phyloP scores from a whole-genome alignment of 92 coral and sea anemone genomes.

The Micromussa lordhowensis region DNA sequence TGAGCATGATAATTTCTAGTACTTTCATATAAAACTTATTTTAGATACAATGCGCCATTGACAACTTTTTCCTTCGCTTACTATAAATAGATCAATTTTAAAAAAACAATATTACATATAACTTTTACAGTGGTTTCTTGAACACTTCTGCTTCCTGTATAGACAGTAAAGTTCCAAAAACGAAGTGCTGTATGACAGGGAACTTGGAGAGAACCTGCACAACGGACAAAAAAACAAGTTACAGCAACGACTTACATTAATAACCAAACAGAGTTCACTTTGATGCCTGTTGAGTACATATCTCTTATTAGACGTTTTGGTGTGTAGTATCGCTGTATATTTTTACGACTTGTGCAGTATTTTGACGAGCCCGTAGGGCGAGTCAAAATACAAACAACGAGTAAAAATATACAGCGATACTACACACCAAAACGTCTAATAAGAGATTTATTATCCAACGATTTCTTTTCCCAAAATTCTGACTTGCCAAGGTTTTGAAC shows the following conservation, averaged over 20 bases:
- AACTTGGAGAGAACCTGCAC: slow-evolving; percentile 92
- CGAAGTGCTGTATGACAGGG: slow-evolving; percentile 95
- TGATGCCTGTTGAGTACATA: too few relatives aligned
- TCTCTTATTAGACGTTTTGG: too few relatives aligned
- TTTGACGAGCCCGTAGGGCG: too few relatives aligned
- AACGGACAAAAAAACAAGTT: neutral
- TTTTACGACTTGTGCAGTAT: too few relatives aligned
- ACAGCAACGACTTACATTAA: neutral
- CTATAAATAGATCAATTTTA: neutral
- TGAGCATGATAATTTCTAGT: neutral
- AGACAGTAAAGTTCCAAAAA: slow-evolving; percentile 90
- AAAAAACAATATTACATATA: neutral
- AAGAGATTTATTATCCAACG: too few relatives aligned
- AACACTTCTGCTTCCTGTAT: slow-evolving; percentile 76
- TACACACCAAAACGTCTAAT: too few relatives aligned
- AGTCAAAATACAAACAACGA: too few relatives aligned
- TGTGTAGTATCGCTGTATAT: too few relatives aligned
- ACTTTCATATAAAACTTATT: neutral
- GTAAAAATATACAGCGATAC: too few relatives aligned
- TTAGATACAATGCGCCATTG: neutral
- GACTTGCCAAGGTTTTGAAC: too few relatives aligned
- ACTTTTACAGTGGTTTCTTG: slow-evolving; percentile 72
- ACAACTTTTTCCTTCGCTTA: neutral
- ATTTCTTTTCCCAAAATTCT: too few relatives aligned
- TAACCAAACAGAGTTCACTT: neutral